Conservation (phyloP, 2,113 vertebrate genomes). For the Amphiprion percula region DNA sequence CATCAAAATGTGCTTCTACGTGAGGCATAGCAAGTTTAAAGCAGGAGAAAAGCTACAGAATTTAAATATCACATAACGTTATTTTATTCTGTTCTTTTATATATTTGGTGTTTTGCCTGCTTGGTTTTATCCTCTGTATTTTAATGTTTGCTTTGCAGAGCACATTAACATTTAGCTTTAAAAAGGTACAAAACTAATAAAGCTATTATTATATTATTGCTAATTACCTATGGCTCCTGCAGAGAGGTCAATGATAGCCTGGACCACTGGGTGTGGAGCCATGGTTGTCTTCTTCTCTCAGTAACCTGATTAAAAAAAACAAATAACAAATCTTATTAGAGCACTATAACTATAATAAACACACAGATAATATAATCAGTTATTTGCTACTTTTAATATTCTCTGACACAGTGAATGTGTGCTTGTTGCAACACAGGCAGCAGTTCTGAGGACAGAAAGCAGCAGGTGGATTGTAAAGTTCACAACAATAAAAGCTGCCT, state of each 20-base stretch:
- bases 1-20: conserved; percentile 48
- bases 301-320: conserved; percentile 13
- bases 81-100: too few species aligned
- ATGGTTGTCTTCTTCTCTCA: conserved; percentile 61
- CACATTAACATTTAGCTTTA: too few species aligned
- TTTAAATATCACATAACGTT: background rate
- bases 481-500: conserved; percentile 9
- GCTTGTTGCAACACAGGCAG: too few species aligned
- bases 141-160: too few species aligned
- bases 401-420: too few species aligned
- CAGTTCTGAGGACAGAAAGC: background rate
- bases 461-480: conserved; percentile 27
- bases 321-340: background rate
- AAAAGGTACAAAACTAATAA: too few species aligned
- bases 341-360: background rate
- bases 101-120: too few species aligned
- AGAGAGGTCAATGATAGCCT: conserved; percentile 94
- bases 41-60: background rate
- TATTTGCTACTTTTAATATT: background rate
- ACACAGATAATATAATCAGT: too few species aligned
- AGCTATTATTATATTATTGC: too few species aligned
- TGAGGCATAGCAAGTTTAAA: background rate
- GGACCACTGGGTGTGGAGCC: conserved; percentile 90
- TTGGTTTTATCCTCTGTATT: background rate
- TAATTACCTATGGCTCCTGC: conserved; percentile 93